Base-by-base conservation (phyloP, 1,140 invertebrate species). In the Drosophila ironensis region DNA sequence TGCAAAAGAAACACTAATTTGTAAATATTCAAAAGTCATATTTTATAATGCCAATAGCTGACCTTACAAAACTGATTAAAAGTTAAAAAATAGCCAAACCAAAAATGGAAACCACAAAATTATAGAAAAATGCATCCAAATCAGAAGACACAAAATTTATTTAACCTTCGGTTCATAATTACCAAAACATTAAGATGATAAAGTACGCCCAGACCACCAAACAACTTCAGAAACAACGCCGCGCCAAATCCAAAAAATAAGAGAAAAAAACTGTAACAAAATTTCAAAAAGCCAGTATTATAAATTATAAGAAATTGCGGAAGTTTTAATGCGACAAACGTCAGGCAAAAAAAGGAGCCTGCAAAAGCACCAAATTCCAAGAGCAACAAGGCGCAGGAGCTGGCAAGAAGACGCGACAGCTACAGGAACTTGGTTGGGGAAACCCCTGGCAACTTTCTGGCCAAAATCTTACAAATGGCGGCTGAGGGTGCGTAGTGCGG, bases 291-390 rank as follows among this genome's bases (percentile, higher is more conserved):
- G 73, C 46, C 75, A 75, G 63, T 56, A 86, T 72, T 87, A 86
- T 86, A 86, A 86, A 86, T 86, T 86, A 86, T 67, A 80, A 86
- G 75, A 75, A 80, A 60, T 41, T 81, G 47, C 80, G 80, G 80
- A 86, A 86, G 80, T 86, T 86, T 80, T 86, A 86, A 75, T 86
- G 80, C 80, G 80, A 74, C 74, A 86, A 84, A 86, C 75, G 81
- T 75, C 66, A 86, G 84, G 75, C 68, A 66, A 72, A 75, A 78
- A 78, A 86, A 57, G 56, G 24, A 63, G 42, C 35, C 51, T 35
- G 25, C 68, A 57, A 53, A 60, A 51, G 45, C 27, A 63, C 38
- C 47, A 61, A 57, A 72, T 61, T 68, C 66, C 46, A 67, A 72
- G 28, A 66, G 40, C 53, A 60, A 28, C 53, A 71, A 52, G 57